Base-by-base conservation (phyloP, 2,113 vertebrate species). In the Pan paniscus region DNA sequence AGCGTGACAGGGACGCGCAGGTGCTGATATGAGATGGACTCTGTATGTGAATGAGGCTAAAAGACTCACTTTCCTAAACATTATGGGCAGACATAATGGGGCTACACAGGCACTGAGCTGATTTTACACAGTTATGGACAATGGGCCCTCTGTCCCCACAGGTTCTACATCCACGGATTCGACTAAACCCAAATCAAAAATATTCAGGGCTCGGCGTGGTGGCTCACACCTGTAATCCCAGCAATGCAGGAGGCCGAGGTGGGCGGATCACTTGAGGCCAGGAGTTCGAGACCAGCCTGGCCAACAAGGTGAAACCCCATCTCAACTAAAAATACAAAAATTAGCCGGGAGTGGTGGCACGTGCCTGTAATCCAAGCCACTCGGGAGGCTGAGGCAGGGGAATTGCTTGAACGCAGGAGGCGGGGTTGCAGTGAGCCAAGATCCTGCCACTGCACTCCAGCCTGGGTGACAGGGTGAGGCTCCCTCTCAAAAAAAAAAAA, bases 271-370 rank as follows among this genome's bases (percentile, higher is more conserved):
- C 61, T 5, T 30, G 61, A 64, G 61, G 12, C 30, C 25, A 30
- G 27, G 27, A 64, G 25, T 64, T 30, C 30, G 27, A 64, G 61
- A 64, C 27, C 61, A 64, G 61, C 27, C 61, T 64, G 27, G 61
- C 61, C 61, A 64, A 6, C 61, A 14, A 30, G 61, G 27, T 14
- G 30, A 64, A 64, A 64, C 27, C 12, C 27, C 27, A 64, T 30
- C 61, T 64, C 61, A 13, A 64, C 61, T 64, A 64, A 64, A 73
- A 40, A 73, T 40, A 40, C 38, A 40, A 73, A 73, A 40, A 72
- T 11, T 38, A 40, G n/a, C 70, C 2, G 0, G 38, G n/a, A 10
- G 22, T 3, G 70, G n/a, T 73, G 5, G 11, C 3, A 20, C 3
- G 38, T 11, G 20, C 38, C 22, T 23, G 6, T 73, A 73, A 40